Conservation (phyloP, 2,888 invertebrate species). For the Lacanobia oleracea region DNA sequence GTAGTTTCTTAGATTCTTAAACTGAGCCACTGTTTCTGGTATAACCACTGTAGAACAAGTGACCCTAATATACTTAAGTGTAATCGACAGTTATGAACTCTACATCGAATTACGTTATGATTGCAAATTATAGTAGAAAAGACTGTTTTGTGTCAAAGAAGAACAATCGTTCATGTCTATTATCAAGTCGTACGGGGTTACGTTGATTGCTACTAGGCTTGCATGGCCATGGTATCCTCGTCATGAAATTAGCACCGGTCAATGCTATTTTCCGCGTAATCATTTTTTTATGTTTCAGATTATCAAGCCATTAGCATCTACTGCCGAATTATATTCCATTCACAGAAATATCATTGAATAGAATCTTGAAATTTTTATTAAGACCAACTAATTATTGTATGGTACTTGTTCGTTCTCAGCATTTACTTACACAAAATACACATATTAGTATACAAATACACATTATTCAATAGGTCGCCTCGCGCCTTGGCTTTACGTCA, state of each 20-base stretch:
- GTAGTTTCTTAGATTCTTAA: too few relatives aligned
- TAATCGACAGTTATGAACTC: constrained; percentile 20
- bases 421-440: not conserved
- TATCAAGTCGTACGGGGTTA: not conserved
- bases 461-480: not conserved
- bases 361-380: too few relatives aligned
- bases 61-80: too few relatives aligned
- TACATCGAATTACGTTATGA: constrained; percentile 16
- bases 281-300: not conserved
- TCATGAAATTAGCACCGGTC: not conserved
- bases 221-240: not conserved
- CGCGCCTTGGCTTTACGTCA: not conserved
- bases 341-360: too few relatives aligned
- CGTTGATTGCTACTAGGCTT: not conserved
- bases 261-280: not conserved
- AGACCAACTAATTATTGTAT: not conserved
- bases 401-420: not conserved
- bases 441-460: too few relatives aligned
- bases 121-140: constrained; percentile 16
- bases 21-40: too few relatives aligned
- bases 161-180: constrained; percentile 1
- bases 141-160: constrained; percentile 8
- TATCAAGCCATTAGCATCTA: not conserved
- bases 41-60: too few relatives aligned
- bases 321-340: not conserved